These are phyloP conservation scores for Bilobella aurantiaca DNA, from an alignment of 1,140 invertebrate genomes.

Conservation along the genomic window DNA sequence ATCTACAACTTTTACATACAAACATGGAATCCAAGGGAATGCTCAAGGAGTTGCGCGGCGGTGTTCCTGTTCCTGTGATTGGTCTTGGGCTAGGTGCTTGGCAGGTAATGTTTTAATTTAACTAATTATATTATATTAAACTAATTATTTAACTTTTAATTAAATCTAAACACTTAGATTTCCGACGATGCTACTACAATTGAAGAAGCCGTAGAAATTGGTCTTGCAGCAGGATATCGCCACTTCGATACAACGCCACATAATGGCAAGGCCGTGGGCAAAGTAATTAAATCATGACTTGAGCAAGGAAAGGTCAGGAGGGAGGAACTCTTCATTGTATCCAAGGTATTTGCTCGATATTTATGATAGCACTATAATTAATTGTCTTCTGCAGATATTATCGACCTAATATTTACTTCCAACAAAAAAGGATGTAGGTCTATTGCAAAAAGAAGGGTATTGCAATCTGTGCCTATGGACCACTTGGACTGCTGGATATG, in stretches of 20 bases:
- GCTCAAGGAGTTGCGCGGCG: neutral
- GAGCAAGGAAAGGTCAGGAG: constrained; percentile 38
- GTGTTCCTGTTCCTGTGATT: neutral
- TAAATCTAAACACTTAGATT: no score
- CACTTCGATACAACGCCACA: constrained; percentile 7
- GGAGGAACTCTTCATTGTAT: constrained; percentile 41
- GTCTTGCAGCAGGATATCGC: constrained; percentile 38
- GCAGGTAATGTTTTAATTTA: constrained; percentile 11
- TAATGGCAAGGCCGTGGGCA: constrained; percentile 34
- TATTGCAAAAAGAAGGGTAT: constrained; percentile 41
- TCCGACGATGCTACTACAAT: constrained; percentile 35
- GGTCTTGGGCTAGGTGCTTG: constrained; percentile 12
- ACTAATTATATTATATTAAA: neutral
- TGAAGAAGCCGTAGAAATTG: constrained; percentile 35
- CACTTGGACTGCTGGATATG: constrained; percentile 53
- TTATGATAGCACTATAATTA: no score
- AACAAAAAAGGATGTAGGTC: constrained; percentile 40
- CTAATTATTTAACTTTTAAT: neutral
- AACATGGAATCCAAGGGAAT: neutral
- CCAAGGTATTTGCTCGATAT: no score
- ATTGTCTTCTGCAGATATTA: no score
- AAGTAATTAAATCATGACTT: constrained; percentile 37
- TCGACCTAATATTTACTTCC: constrained; percentile 44
- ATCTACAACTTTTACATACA: no score
- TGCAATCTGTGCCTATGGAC: constrained; percentile 65